These are phyloP conservation scores for Oreocharis arfaki DNA, from an alignment of 2,113 vertebrate genomes.

Conservation along the genomic window DNA sequence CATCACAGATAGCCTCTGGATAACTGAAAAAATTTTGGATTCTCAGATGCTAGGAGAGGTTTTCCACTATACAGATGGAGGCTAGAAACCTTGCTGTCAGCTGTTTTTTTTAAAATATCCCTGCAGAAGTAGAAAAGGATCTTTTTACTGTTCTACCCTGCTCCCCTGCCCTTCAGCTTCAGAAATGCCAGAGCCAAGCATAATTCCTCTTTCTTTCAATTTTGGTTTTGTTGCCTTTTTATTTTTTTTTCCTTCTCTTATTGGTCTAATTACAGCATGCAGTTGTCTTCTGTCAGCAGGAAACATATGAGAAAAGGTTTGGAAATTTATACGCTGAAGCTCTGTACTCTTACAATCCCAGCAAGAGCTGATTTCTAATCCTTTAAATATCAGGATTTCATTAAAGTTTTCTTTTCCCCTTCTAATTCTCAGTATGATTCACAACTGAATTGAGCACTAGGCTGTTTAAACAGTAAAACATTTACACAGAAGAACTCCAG, in stretches of 20 bases:
- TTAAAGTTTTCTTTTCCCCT: background rate
- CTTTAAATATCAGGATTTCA: conserved; percentile 30
- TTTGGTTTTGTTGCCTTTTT: background rate
- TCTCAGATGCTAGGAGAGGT: background rate
- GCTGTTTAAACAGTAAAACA: conserved; percentile 22
- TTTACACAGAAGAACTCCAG: conserved; percentile 22
- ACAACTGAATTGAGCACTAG: background rate
- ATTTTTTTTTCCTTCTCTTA: background rate
- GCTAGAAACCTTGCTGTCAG: background rate
- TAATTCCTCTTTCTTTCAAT: background rate
- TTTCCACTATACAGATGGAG: background rate
- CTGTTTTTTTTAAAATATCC: background rate
- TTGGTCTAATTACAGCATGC: background rate
- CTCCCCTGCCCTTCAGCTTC: background rate
- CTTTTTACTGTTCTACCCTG: background rate
- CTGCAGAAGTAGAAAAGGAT: background rate
- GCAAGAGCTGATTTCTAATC: background rate
- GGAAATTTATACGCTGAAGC: background rate
- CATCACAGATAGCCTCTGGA: background rate
- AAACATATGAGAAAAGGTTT: background rate
- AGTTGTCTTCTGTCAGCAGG: background rate
- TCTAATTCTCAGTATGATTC: conserved; percentile 20
- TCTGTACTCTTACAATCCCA: background rate
- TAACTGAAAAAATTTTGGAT: background rate
- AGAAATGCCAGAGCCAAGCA: background rate